These are phyloP conservation scores for Ambastaia sidthimunki DNA, from an alignment of 2,797 vertebrate genomes.

Conservation along the genomic window DNA sequence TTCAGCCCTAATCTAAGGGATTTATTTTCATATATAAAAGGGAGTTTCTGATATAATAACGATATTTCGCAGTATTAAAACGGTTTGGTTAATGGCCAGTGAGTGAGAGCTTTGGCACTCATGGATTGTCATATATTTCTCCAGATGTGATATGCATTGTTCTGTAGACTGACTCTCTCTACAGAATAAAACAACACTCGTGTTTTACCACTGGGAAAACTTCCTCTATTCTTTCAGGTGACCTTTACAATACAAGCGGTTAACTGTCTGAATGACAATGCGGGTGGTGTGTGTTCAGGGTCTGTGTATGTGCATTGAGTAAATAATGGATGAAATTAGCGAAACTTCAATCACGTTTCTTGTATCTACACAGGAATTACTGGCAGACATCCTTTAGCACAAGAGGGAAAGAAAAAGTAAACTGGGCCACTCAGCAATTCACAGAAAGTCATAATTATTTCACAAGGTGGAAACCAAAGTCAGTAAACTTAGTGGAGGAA, in stretches of 20 bases:
- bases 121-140: neutral
- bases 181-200: conserved; percentile 45
- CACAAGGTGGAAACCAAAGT: conserved; percentile 67
- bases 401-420: conserved; percentile 60
- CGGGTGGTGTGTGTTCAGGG: neutral
- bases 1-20: neutral
- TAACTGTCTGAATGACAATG: conserved; percentile 48
- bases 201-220: conserved; percentile 48
- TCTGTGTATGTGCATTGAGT: neutral
- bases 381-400: conserved; percentile 58
- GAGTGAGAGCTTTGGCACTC: neutral
- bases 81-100: neutral
- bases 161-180: conserved; percentile 30
- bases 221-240: conserved; percentile 59
- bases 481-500: conserved; percentile 44
- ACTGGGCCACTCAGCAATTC: conserved; percentile 70
- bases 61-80: neutral
- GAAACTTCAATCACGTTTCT: conserved; percentile 76
- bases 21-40: neutral
- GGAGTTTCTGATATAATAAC: neutral
- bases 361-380: conserved; percentile 68
- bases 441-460: conserved; percentile 72
- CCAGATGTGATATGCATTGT: conserved; percentile 45
- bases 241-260: conserved; percentile 49
- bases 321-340: conserved; percentile 69